These are phyloP conservation scores for Tragelaphus imberbis DNA, from an alignment of 2,113 vertebrate species.

Conservation along the genomic window DNA sequence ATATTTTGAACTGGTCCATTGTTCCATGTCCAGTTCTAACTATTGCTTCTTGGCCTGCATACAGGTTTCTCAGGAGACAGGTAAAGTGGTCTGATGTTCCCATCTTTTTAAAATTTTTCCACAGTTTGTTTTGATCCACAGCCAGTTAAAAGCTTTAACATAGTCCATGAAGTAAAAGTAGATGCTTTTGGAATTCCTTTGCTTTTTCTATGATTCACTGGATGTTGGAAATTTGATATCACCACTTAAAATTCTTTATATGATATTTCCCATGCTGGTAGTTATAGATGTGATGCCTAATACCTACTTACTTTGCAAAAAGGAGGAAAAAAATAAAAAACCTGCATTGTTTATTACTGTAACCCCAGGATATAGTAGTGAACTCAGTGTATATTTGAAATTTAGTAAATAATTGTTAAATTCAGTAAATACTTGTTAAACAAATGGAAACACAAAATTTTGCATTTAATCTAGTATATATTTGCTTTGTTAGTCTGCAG, in stretches of 20 bases:
- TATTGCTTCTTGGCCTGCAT: neutral
- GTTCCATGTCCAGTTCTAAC: neutral
- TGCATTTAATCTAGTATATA: neutral
- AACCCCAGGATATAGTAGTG: neutral
- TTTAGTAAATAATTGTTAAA: neutral
- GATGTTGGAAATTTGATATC: neutral
- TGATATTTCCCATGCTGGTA: neutral
- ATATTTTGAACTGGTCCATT: neutral
- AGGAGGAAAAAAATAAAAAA: neutral
- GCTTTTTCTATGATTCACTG: neutral
- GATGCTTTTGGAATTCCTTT: neutral
- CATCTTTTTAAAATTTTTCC: neutral
- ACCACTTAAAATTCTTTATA: neutral
- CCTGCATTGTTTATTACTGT: neutral
- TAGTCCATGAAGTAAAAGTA: neutral
- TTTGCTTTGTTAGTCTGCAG: neutral
- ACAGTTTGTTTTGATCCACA: neutral
- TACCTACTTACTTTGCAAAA: neutral
- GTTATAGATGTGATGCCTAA: neutral
- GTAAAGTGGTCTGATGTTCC: neutral
- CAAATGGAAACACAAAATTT: neutral
- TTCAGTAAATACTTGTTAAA: neutral
- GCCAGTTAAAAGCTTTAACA: neutral
- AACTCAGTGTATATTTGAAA: neutral
- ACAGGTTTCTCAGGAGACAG: neutral